Evolutionary conservation across 2,113 vertebrate genomes (phyloP), one percentile per base, ranked within the genome.

Genomic region (Raja brachyura): DNA sequence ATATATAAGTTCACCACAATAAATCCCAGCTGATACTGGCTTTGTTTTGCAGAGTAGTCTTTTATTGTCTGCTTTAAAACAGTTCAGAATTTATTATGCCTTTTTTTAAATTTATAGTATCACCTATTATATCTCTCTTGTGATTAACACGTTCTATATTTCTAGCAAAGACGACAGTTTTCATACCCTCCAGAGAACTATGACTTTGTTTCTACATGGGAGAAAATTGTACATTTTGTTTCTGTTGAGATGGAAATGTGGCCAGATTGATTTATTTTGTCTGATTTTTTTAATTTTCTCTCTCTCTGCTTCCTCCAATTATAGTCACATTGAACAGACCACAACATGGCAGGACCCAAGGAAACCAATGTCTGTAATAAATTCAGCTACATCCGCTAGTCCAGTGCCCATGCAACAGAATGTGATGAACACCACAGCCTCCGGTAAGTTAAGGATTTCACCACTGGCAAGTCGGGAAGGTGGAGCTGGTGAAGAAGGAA

Each of bases 331-430:
- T 54, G 98, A 99, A 95, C 98, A 99, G 96, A 97, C 98, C 56
- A 99, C 98, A 94, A 99, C 98, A 94, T 99, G 98, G 98, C 98
- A 98, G 94, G 98, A 99, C 94, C 98, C 98, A 93, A 96, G 98
- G 94, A 99, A 99, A 96, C 96, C 98, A 93, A 97, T 99, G 95
- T 96, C 97, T 68, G 98, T 98, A 96, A 97, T 99, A 96, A 99
- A 97, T 68, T 97, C 98, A 93, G 94, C 97, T 1, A 94, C 98
- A 33, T 97, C 98, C 7, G 95, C 98, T 94, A 99, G 97, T 85
- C 97, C 98, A 28, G 95, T 96, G 90, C 68, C 93, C 22, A 97
- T 99, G 93, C 98, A 97, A 93, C 98, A 98, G 96, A 98, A 96
- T 94, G 94, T 98, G 83, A 98, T 99, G 97, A 98, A 96, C 95